These are phyloP conservation scores for Mercenaria mercenaria DNA, from an alignment of 1,140 invertebrate genomes.

Conservation along the genomic window DNA sequence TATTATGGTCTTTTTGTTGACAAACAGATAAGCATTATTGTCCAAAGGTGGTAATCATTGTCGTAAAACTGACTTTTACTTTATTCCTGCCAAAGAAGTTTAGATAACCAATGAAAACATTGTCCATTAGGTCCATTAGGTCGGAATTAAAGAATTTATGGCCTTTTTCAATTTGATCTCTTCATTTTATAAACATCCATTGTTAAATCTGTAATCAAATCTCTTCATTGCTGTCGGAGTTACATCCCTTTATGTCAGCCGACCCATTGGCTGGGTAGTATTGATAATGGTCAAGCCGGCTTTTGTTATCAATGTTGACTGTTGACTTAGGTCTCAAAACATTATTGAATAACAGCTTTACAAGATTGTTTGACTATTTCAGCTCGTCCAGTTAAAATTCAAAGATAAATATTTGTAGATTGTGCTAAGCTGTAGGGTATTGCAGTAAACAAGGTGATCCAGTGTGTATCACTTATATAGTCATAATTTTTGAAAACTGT, in stretches of 20 bases:
- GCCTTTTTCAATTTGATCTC: background rate
- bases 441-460: background rate
- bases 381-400: slow-evolving; percentile 17
- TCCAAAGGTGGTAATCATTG: background rate
- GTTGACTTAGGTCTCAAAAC: slow-evolving; percentile 46
- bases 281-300: background rate
- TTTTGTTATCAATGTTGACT: slow-evolving; percentile 14
- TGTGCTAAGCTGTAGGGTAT: background rate
- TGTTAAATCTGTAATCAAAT: background rate
- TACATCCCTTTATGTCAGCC: slow-evolving; percentile 7
- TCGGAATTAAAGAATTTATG: background rate
- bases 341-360: slow-evolving; percentile 26
- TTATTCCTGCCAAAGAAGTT: background rate
- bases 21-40: background rate
- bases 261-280: background rate
- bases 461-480: slow-evolving; percentile 16
- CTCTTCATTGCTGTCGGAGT: background rate
- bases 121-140: slow-evolving; percentile 5
- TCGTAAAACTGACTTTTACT: background rate
- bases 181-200: background rate
- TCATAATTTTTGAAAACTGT: background rate
- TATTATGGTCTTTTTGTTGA: background rate
- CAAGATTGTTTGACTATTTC: background rate
- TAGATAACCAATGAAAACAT: background rate
- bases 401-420: slow-evolving; percentile 41